Conservation (phyloP, 2,888 invertebrate genomes). For the Caenorhabditis parvicauda region DNA sequence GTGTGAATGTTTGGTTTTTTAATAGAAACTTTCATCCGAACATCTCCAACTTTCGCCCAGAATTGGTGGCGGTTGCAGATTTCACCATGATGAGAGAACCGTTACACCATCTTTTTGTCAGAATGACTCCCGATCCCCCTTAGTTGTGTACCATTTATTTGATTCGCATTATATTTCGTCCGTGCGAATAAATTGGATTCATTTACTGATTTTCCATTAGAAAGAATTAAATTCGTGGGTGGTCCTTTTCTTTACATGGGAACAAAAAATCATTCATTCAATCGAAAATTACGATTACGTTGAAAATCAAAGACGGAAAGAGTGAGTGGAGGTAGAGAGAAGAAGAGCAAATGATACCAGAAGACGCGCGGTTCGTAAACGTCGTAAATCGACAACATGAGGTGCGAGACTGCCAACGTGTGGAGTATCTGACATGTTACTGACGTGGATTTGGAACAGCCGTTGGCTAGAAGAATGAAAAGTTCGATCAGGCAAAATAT, state of each 20-base stretch:
- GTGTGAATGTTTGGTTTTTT: no score
- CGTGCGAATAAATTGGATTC: neutral
- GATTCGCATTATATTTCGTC: neutral
- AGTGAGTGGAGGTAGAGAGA: slow-evolving; percentile 22
- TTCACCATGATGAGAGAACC: no score
- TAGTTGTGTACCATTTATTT: neutral
- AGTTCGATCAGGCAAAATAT: slow-evolving; percentile 71
- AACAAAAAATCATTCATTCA: neutral
- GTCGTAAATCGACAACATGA: slow-evolving; percentile 45
- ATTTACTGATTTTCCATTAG: slow-evolving; percentile 10
- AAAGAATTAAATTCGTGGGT: neutral
- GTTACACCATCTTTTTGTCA: no score
- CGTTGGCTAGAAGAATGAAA: slow-evolving; percentile 16
- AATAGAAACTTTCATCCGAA: no score
- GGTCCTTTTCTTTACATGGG: neutral
- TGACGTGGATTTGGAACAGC: slow-evolving; percentile 15
- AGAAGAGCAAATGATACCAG: slow-evolving; percentile 27
- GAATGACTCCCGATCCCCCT: no score
- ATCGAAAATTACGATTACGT: no score
- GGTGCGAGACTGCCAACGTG: slow-evolving; percentile 25
- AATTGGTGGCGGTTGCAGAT: no score
- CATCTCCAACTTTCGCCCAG: no score
- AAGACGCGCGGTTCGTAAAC: slow-evolving; percentile 45
- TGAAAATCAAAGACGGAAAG: no score
- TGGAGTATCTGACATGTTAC: slow-evolving; percentile 32